Evolutionary conservation across 2,113 vertebrate genomes (phyloP).

Genomic region (Panthera tigris): DNA sequence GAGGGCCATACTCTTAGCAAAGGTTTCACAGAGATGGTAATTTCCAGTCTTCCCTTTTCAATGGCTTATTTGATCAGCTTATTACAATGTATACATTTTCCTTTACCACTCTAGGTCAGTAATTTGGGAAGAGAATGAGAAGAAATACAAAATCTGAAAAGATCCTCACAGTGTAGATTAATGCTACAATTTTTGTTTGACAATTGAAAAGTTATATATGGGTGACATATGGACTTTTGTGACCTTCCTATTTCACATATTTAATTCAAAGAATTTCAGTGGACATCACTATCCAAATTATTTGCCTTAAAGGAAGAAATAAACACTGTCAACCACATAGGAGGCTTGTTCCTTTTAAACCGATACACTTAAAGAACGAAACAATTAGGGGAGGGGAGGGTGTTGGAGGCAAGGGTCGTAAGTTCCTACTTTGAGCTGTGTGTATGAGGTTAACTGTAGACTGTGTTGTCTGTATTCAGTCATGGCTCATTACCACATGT

Average conservation of each 20-base stretch:
- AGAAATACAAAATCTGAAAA: not conserved
- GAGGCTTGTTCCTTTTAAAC: not conserved
- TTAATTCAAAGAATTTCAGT: not conserved
- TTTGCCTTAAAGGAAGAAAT: slow-evolving; percentile 2
- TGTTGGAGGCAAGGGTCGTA: not conserved
- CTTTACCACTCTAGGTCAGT: not conserved
- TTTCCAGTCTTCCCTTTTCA: not conserved
- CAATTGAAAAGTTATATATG: not conserved
- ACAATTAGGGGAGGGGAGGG: not conserved
- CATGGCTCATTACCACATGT: slow-evolving; percentile 53
- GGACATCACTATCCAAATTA: not conserved
- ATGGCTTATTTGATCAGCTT: not conserved
- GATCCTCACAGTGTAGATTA: not conserved
- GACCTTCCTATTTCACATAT: not conserved
- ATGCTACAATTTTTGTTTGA: not conserved
- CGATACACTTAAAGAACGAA: not conserved
- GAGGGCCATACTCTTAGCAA: not conserved
- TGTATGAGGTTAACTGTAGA: not conserved
- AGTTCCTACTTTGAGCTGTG: not conserved
- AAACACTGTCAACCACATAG: not conserved
- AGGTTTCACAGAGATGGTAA: not conserved
- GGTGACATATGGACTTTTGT: not conserved
- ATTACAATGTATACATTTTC: not conserved
- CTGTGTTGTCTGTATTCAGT: not conserved
- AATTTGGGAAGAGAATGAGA: slow-evolving; percentile 29